phyloP scores from a whole-genome alignment of 2,113 vertebrate genomes.

The Myrmecobius fasciatus region DNA sequence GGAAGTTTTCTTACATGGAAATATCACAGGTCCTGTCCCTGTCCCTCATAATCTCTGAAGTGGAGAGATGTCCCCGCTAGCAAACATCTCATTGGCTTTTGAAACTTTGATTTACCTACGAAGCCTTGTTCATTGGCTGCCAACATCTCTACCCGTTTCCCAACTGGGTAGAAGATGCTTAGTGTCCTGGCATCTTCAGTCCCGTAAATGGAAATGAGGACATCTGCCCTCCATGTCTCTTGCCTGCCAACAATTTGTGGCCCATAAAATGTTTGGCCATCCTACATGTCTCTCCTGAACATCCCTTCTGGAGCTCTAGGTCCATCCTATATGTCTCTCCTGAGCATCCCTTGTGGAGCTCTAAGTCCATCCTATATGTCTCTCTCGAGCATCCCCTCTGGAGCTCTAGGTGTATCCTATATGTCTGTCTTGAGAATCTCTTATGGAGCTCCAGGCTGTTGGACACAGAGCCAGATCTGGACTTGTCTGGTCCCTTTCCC shows the following conservation, averaged over 20 bases:
- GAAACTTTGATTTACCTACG: background rate
- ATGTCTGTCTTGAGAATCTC: too few relatives aligned
- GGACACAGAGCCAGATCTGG: constrained; percentile 78
- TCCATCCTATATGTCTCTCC: too few relatives aligned
- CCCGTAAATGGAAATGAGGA: constrained; percentile 79
- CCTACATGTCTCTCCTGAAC: constrained; percentile 80
- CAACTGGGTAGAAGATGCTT: background rate
- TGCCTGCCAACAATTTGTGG: constrained; percentile 76
- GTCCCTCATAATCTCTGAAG: background rate
- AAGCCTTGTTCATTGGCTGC: background rate
- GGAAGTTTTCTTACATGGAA: background rate
- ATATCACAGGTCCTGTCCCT: background rate
- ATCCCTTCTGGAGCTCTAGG: background rate
- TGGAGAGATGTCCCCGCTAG: background rate
- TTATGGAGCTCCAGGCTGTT: constrained; percentile 77
- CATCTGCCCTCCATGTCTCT: constrained; percentile 76
- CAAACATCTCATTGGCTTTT: background rate
- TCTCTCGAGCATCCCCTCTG: too few relatives aligned
- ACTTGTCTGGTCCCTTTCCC: constrained; percentile 70
- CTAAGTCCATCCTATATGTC: too few relatives aligned
- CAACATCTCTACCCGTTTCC: background rate
- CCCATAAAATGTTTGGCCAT: constrained; percentile 75
- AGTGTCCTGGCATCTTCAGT: constrained; percentile 75
- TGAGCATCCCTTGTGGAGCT: too few relatives aligned
- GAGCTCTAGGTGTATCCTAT: too few relatives aligned